Evolutionary conservation across 2,797 vertebrate genomes (phyloP).

Genomic region (Myotis findleyi): DNA sequence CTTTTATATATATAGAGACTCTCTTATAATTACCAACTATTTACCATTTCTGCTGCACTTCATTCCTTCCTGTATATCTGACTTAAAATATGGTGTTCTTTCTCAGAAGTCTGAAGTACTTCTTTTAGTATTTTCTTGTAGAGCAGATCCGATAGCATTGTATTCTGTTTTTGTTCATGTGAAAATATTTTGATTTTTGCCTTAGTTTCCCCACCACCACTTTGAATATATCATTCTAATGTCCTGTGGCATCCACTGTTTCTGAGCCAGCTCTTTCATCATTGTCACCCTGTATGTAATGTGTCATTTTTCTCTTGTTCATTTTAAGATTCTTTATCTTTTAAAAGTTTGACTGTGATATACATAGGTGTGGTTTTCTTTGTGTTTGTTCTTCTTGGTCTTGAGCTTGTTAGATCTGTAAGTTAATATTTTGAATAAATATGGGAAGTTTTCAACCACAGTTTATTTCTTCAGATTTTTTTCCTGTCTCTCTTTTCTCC

Average conservation of each 20-base stretch:
- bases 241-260: neutral
- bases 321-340: slow-evolving; percentile 1
- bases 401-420: neutral
- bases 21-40: neutral
- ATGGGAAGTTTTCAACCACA: neutral
- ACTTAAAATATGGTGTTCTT: neutral
- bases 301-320: neutral
- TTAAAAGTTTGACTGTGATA: neutral
- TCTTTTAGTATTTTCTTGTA: neutral
- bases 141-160: neutral
- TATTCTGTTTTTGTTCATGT: neutral
- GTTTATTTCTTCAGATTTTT: neutral
- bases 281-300: neutral
- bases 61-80: neutral
- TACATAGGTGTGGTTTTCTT: neutral
- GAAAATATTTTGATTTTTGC: neutral
- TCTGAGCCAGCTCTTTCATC: neutral
- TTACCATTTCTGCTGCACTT: neutral
- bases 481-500: neutral
- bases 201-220: neutral
- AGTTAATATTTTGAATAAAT: slow-evolving; percentile 34
- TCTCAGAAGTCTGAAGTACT: neutral
- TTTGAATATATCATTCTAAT: neutral
- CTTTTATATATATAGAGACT: neutral
- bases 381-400: neutral